Evolutionary conservation across 2,113 vertebrate genomes (phyloP).

Genomic region (Alectura lathami): DNA sequence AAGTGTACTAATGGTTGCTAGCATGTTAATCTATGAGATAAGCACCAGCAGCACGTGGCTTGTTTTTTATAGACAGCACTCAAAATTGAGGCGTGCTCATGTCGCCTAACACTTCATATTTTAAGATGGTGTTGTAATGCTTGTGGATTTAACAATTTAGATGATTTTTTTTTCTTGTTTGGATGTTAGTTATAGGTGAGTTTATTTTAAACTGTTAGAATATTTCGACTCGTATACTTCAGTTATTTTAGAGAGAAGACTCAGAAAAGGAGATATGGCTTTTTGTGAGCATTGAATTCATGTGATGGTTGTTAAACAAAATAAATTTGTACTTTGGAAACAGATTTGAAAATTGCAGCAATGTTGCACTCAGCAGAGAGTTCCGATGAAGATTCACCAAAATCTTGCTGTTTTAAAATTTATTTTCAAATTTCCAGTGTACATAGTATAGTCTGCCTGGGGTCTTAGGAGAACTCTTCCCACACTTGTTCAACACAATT

Average conservation of each 20-base stretch:
- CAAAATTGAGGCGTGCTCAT: neutral
- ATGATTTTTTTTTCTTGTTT: neutral
- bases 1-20: neutral
- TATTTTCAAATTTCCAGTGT: neutral
- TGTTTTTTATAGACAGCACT: conserved; percentile 24
- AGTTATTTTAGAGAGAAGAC: neutral
- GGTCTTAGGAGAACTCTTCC: neutral
- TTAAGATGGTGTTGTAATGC: neutral
- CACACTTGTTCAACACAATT: neutral
- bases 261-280: neutral
- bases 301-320: neutral
- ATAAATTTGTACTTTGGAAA: neutral
- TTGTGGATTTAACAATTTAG: neutral
- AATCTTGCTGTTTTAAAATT: neutral
- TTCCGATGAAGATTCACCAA: neutral
- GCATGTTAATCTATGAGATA: conserved; percentile 33
- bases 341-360: neutral
- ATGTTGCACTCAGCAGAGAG: accelerated
- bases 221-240: neutral
- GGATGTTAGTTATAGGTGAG: neutral
- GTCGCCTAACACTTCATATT: neutral
- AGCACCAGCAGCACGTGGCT: neutral
- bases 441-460: neutral
- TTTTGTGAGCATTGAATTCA: neutral
- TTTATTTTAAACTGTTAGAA: neutral